A percentile compares a stretch with the other conserved stretches of the same genome.
Conservation (phyloP, 2,888 invertebrate species). For the Ormyrus thymus region DNA sequence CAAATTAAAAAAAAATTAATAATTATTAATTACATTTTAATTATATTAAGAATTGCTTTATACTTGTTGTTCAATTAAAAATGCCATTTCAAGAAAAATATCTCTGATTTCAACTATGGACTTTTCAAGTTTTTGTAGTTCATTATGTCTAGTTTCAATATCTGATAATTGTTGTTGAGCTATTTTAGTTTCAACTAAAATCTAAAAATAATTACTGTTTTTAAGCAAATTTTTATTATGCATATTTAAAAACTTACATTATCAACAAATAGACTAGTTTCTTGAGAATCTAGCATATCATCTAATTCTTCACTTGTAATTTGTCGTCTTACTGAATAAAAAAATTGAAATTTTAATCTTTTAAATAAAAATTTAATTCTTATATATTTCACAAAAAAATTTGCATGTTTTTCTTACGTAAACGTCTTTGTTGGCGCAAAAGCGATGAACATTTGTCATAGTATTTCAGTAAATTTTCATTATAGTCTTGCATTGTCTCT, state of each 20-base stretch:
- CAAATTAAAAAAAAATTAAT: conserved; percentile 16
- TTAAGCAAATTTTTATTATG: conserved; percentile 13
- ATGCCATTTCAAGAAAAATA: conserved; percentile 89
- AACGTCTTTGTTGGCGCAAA: conserved; percentile 78
- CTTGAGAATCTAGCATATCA: conserved; percentile 72
- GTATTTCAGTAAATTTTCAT: conserved; percentile 76
- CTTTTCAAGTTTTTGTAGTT: conserved; percentile 87
- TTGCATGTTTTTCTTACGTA: conserved; percentile 74
- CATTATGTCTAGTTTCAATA: conserved; percentile 88
- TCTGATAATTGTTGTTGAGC: conserved; percentile 86
- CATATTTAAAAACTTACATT: conserved; percentile 72
- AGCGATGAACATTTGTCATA: conserved; percentile 77
- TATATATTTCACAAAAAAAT: conserved; percentile 36
- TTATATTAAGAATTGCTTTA: conserved; percentile 36
- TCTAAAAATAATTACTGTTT: conserved; percentile 74
- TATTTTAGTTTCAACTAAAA: conserved; percentile 86
- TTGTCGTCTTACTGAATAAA: conserved; percentile 66
- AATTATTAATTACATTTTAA: neutral
- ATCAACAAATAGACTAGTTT: conserved; percentile 76
- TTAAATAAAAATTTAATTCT: conserved; percentile 29
- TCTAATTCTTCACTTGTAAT: conserved; percentile 73
- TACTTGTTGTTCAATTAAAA: conserved; percentile 86
- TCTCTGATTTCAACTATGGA: conserved; percentile 86
- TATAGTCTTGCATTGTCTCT: conserved; percentile 77
- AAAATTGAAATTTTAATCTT: conserved; percentile 31